Percentiles rank a stretch among this genome's conserved stretches.
phyloP scores from a whole-genome alignment of 2,113 vertebrate genomes.

The Excalfactoria chinensis region DNA sequence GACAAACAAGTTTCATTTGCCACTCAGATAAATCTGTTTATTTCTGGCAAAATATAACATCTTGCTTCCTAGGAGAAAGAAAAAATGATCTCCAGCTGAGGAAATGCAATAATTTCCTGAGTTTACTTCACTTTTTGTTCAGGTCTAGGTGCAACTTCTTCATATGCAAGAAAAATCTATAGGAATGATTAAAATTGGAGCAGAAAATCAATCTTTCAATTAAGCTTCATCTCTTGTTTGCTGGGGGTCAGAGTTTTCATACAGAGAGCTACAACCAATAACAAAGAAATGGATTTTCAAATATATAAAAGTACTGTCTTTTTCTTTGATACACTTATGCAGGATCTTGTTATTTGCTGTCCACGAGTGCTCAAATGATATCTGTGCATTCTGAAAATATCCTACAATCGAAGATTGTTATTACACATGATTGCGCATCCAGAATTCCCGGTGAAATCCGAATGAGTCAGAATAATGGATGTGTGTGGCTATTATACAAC shows the following conservation, averaged over 20 bases:
- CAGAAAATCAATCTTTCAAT: background rate
- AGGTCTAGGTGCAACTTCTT: background rate
- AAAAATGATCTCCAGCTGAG: background rate
- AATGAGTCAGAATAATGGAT: background rate
- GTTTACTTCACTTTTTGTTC: background rate
- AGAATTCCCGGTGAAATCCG: background rate
- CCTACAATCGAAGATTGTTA: background rate
- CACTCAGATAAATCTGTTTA: constrained; percentile 63
- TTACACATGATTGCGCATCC: background rate
- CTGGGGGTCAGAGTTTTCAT: background rate
- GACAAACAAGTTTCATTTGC: constrained; percentile 75
- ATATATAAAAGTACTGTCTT: background rate
- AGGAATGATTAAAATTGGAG: constrained; percentile 8
- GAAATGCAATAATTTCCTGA: constrained; percentile 30
- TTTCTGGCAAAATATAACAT: constrained; percentile 54
- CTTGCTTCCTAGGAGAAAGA: background rate
- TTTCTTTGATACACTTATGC: background rate
- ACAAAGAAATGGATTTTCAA: constrained; percentile 2
- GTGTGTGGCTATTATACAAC: background rate
- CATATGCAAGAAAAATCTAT: background rate
- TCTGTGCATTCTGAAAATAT: background rate
- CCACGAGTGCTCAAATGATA: background rate
- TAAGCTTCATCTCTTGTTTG: background rate
- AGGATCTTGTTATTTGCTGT: background rate
- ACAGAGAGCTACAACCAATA: background rate